Evolutionary conservation across 1,140 invertebrate genomes (phyloP), one percentile per base, ranked within the genome.

Genomic region (Trissolcus basalis): DNA sequence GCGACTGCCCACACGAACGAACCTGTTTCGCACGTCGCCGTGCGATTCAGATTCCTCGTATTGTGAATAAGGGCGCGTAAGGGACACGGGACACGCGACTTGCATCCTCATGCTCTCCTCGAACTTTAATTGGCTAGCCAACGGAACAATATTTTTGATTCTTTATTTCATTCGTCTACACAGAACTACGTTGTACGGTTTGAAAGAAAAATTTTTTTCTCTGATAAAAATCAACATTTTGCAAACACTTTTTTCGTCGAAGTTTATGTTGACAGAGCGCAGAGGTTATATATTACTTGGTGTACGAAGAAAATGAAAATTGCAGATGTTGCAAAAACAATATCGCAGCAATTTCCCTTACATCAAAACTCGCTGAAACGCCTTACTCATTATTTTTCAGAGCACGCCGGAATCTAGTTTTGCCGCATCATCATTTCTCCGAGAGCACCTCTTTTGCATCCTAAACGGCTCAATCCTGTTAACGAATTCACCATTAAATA

Each of bases 21-120:
- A 65, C 47, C 60, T 70, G 70, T 67, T 73, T 71, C 49, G 70
- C 65, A 54, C 65, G 49, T 55, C 60, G 69, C 64, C 19, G 19
- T 27, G 76, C 70, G 58, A 78, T 78, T 73, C 76, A 69, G 65
- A 78, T 78, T 78, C 58, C 59, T 64, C 59, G 74, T 68, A 72
- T 77, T 72, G 68, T 64, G 63, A 59, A 72, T 72, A 73, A 65
- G 55, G 47, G 33, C 47, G 36, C 43, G 56, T 35, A 59, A 68
- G 55, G 63, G 58, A 45, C 68, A 58, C 13, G 13, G 74, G 68
- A 67, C 75, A 71, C 75, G 75, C 75, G 68, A 77, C 75, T 64
- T 39, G 64, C 50, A 70, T 61, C 67, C 60, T 70, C 60, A 56
- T 58, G 54, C 73, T 65, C n/a, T 39, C 9, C 9, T 39, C 36